Evolutionary conservation across 2,113 vertebrate species (phyloP).

Genomic region (Centropus bengalensis): DNA sequence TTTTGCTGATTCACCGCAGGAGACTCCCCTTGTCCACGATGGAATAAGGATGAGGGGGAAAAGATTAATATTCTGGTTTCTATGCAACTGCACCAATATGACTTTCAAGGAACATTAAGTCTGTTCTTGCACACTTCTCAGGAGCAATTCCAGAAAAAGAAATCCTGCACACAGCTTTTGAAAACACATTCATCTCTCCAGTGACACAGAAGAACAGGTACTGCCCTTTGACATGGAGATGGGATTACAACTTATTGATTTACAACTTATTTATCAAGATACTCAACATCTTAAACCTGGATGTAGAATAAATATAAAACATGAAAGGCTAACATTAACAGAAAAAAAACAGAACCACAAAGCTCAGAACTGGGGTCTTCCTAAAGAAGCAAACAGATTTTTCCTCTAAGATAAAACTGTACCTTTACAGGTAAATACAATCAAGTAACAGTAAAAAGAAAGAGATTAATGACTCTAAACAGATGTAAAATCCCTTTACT

Average conservation of each 20-base stretch:
- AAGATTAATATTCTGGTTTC: neutral
- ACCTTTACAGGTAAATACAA: neutral
- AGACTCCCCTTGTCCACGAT: neutral
- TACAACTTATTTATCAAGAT: neutral
- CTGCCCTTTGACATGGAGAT: neutral
- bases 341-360: neutral
- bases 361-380: neutral
- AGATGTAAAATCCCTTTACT: neutral
- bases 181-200: neutral
- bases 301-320: neutral
- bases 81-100: neutral
- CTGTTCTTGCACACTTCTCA: neutral
- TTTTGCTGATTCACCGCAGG: neutral
- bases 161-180: neutral
- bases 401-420: neutral
- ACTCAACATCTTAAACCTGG: neutral
- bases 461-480: neutral
- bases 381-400: neutral
- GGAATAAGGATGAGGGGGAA: neutral
- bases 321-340: neutral
- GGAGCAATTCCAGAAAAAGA: neutral
- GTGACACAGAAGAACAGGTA: neutral
- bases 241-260: neutral
- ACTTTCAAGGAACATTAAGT: constrained; percentile 49
- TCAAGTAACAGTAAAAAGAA: neutral